These are phyloP conservation scores for Tridacna gigas DNA, from an alignment of 2,888 invertebrate species.

Conservation along the genomic window DNA sequence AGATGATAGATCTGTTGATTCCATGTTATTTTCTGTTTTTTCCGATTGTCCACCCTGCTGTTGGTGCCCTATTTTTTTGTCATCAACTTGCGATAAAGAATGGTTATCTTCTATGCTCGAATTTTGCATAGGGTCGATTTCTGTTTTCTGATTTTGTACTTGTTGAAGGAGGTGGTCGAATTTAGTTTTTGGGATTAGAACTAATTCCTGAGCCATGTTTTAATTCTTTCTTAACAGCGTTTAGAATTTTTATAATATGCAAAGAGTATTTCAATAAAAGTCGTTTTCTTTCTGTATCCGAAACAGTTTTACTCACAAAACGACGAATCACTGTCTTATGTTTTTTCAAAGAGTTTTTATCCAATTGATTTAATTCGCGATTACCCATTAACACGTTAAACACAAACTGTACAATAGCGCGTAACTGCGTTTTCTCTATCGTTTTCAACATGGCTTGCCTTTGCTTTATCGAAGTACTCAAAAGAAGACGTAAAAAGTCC, in stretches of 20 bases:
- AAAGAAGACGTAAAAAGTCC: slow-evolving; percentile 36
- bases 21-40: neutral
- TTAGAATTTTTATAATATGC: slow-evolving; percentile 5
- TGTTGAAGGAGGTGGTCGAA: slow-evolving; percentile 31
- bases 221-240: slow-evolving; percentile 18
- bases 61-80: neutral
- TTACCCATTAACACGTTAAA: slow-evolving; percentile 33
- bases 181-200: slow-evolving; percentile 25
- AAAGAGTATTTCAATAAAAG: slow-evolving; percentile 17
- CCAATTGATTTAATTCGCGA: neutral
- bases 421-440: slow-evolving; percentile 29
- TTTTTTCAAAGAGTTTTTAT: slow-evolving; percentile 19
- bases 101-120: neutral
- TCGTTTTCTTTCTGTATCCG: slow-evolving; percentile 16
- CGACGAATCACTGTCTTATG: slow-evolving; percentile 31
- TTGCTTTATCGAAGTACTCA: slow-evolving; percentile 22
- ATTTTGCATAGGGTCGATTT: neutral
- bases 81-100: neutral
- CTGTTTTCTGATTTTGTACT: neutral
- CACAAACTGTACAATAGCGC: slow-evolving; percentile 35
- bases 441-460: slow-evolving; percentile 31
- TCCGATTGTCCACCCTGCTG: neutral
- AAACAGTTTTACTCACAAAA: slow-evolving; percentile 17
- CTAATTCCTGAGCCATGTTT: slow-evolving; percentile 39
- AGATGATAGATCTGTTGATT: neutral